Percentiles rank a stretch among this genome's conserved stretches.
phyloP scores from a whole-genome alignment of 2,113 vertebrate genomes.

The Micromys minutus region DNA sequence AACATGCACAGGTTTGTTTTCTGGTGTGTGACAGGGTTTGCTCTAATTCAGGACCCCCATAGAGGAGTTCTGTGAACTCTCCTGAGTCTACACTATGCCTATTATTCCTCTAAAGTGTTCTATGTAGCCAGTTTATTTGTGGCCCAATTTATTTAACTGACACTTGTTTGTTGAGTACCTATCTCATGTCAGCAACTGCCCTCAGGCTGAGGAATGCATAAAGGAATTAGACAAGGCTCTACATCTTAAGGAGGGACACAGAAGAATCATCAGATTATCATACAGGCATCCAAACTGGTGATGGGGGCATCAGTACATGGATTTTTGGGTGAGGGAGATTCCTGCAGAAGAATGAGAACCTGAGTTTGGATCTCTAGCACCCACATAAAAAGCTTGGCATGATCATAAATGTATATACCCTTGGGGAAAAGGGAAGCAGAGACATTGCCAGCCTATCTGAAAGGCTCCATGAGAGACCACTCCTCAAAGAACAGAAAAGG shows the following conservation, averaged over 20 bases:
- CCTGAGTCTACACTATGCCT: not conserved
- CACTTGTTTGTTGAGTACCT: not conserved
- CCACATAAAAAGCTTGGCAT: not conserved
- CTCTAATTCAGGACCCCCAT: not conserved
- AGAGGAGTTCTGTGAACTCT: not conserved
- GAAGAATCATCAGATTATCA: not conserved
- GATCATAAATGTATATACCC: too few relatives aligned
- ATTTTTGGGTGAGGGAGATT: not conserved
- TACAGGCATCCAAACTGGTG: too few relatives aligned
- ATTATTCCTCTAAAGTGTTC: not conserved
- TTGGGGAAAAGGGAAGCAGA: fast-evolving
- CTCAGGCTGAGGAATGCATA: not conserved
- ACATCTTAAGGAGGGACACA: not conserved
- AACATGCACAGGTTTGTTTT: too few relatives aligned
- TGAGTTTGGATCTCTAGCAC: not conserved
- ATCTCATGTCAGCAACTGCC: not conserved
- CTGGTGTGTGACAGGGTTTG: fast-evolving
- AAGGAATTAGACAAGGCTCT: not conserved
- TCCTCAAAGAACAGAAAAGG: not conserved
- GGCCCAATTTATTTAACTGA: not conserved
- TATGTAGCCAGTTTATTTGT: not conserved
- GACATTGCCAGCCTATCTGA: too few relatives aligned
- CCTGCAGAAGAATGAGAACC: too few relatives aligned
- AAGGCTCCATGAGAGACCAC: not conserved
- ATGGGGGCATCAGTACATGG: not conserved